Evolutionary conservation across 35 echinoderm and acorn worm genomes (phyloP).

Genomic region (Amphiura filiformis): DNA sequence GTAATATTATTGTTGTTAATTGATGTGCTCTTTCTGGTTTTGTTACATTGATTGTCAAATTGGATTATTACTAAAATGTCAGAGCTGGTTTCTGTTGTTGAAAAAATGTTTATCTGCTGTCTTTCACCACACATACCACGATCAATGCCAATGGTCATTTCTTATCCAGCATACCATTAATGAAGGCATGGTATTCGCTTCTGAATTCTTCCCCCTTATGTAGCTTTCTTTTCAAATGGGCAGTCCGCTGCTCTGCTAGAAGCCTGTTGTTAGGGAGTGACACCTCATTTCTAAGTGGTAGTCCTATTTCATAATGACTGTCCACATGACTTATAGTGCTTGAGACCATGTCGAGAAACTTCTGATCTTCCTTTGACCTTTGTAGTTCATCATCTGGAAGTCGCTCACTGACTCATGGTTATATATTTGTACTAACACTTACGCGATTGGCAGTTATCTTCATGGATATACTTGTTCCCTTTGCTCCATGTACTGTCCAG

Average conservation of each 20-base stretch:
- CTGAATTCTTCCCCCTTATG: constrained; percentile 10
- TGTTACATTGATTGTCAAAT: too few relatives aligned
- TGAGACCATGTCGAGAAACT: constrained; percentile 50
- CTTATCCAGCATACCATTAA: constrained; percentile 39
- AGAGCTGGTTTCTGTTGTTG: too few relatives aligned
- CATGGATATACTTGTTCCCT: too few relatives aligned
- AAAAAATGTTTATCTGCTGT: too few relatives aligned
- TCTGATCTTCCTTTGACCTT: constrained; percentile 58
- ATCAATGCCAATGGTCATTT: too few relatives aligned
- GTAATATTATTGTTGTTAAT: too few relatives aligned
- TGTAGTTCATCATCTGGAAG: constrained; percentile 43
- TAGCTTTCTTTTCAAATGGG: constrained; percentile 39
- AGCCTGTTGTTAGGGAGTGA: constrained; percentile 62
- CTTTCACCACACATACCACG: too few relatives aligned
- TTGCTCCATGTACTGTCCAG: too few relatives aligned
- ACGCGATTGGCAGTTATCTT: too few relatives aligned
- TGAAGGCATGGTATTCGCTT: constrained; percentile 27
- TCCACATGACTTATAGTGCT: constrained; percentile 36
- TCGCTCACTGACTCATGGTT: constrained; percentile 59
- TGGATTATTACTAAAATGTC: too few relatives aligned
- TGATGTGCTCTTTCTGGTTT: too few relatives aligned
- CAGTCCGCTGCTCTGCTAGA: constrained; percentile 37
- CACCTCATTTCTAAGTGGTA: constrained; percentile 51
- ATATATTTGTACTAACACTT: constrained; percentile 1
- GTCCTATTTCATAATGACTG: constrained; percentile 59